A percentile compares a stretch with the other conserved stretches of the same genome.
phyloP scores from a whole-genome alignment of 1,140 invertebrate genomes.

The Prorops nasuta region DNA sequence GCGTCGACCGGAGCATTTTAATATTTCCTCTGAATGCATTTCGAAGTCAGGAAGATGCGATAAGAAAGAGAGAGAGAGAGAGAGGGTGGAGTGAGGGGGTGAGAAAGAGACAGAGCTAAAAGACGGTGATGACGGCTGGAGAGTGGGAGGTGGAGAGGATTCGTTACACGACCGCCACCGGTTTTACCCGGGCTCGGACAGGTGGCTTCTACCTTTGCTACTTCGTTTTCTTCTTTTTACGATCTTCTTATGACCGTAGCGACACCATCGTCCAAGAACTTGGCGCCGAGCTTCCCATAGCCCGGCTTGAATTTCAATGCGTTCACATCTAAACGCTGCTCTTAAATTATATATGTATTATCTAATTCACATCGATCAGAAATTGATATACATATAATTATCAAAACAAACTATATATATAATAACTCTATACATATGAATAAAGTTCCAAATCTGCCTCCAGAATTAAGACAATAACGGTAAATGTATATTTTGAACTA shows the following conservation, averaged over 20 bases:
- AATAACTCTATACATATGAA: no score
- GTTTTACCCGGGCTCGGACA: constrained; percentile 23
- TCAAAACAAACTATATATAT: no score
- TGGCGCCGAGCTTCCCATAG: constrained; percentile 27
- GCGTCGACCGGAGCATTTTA: constrained; percentile 35
- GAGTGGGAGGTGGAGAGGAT: constrained; percentile 6
- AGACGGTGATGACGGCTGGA: constrained; percentile 13
- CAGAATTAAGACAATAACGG: no score
- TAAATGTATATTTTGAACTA: no score
- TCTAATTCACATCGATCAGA: no score
- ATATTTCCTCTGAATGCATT: constrained; percentile 37
- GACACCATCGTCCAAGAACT: constrained; percentile 13
- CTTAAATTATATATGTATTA: not conserved
- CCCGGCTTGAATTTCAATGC: constrained; percentile 23
- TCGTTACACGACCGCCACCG: constrained; percentile 27
- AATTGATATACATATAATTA: no score
- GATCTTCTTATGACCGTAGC: constrained; percentile 14
- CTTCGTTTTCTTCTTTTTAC: constrained; percentile 8
- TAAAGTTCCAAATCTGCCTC: no score
- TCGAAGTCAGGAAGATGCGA: constrained; percentile 4
- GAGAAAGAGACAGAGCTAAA: not conserved
- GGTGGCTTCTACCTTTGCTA: constrained; percentile 13
- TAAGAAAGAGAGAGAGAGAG: not conserved
- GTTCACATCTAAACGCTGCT: constrained; percentile 3
- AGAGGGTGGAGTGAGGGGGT: not conserved